Conservation (phyloP, 2,797 vertebrate species). For the Coluber constrictor region DNA sequence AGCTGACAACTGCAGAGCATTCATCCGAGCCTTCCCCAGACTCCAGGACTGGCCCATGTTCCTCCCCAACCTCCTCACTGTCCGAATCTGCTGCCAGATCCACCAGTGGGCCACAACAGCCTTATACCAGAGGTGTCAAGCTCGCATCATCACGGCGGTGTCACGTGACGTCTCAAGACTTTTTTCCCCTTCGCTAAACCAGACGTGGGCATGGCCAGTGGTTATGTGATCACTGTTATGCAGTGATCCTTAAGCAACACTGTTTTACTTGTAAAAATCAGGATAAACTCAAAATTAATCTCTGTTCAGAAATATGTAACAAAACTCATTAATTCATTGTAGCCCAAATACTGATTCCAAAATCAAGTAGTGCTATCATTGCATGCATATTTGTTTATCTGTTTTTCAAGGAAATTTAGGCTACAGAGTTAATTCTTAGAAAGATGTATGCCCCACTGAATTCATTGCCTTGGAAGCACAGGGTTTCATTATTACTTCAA, state of each 20-base stretch:
- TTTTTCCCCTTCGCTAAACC: no score
- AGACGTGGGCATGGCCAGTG: no score
- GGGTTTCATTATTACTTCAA: not conserved
- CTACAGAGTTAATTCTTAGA: not conserved
- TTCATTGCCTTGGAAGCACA: not conserved
- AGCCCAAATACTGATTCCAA: slow-evolving; percentile 38
- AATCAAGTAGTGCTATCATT: slow-evolving; percentile 11
- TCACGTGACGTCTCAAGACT: no score
- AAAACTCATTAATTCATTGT: not conserved
- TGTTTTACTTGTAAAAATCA: slow-evolving; percentile 39
- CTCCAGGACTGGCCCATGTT: no score
- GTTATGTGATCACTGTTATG: no score
- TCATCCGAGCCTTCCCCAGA: no score
- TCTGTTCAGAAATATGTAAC: slow-evolving; percentile 21
- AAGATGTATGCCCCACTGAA: not conserved
- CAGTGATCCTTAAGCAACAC: slow-evolving; percentile 35
- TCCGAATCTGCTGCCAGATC: no score
- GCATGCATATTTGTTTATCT: not conserved
- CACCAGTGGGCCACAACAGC: no score
- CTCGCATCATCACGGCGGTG: no score
- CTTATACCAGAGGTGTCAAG: no score
- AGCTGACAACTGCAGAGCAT: no score
- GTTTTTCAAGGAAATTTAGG: not conserved
- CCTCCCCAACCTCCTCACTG: no score
- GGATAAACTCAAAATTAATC: slow-evolving; percentile 26